Base-by-base conservation (phyloP, 2,888 invertebrate genomes). In the Dendrolimus pini region DNA sequence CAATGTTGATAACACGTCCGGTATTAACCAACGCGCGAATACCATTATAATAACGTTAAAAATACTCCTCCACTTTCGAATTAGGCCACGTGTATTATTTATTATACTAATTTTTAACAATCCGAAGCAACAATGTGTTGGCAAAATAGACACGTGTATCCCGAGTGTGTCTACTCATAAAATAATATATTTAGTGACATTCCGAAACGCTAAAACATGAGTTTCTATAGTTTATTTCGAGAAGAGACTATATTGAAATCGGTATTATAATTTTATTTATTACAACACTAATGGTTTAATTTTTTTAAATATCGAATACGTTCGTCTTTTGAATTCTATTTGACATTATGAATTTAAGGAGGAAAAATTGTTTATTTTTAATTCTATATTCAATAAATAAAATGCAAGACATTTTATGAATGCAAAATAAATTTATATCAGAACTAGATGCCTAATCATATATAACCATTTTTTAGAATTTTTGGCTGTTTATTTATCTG, bases 101-200 rank as follows among this genome's bases (percentile, higher is more conserved):
- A 71, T 63, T 67, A 64, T 63, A 63, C 67, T 66, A 68, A 72
- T 77, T 71, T 77, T 69, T 72, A 67, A 67, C 67, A 71, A 75
- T 72, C 68, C 63, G 66, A 62, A 57, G 62, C 58, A 70, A 75
- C 75, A 75, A 71, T 76, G 71, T 73, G 65, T 67, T 62, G 55
- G 64, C 63, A 61, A 65, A 66, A 65, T 64, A 64, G 30, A 53
- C 56, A 56, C 53, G 54, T 56, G 56, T 56, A 52, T 41, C 30
- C 47, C 47, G 59, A 30, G 59, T 65, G 65, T 65, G 62, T 41
- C 52, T 9, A 53, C 62, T 56, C 62, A 62, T 63, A 64, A 65
- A 68, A 66, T 64, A 68, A 64, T 64, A 66, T 66, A 62, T 65
- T 61, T 60, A 65, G 62, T 59, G 61, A 59, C 64, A 62, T 67